Conservation (phyloP, 2,888 invertebrate genomes). For the Drosophila incognita region DNA sequence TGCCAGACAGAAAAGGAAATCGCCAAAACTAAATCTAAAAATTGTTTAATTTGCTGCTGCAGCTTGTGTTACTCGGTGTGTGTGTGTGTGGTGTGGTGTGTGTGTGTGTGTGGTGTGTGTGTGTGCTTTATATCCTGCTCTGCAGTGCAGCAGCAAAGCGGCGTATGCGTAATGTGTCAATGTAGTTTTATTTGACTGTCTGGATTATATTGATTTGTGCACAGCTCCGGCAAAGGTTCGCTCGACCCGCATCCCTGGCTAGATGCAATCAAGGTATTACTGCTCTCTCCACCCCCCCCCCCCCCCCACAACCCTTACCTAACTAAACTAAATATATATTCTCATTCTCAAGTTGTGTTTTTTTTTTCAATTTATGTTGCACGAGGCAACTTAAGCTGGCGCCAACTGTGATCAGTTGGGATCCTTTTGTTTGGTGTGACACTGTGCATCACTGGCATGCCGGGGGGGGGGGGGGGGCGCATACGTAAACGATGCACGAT, state of each 20-base stretch:
- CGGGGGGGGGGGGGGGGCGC: no score
- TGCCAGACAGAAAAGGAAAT: slow-evolving; percentile 69
- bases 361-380: not conserved
- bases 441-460: not conserved
- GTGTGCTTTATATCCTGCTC: slow-evolving; percentile 45
- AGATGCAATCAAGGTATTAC: slow-evolving; percentile 37
- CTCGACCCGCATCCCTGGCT: slow-evolving; percentile 15
- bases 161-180: slow-evolving; percentile 76
- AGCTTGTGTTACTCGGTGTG: slow-evolving; percentile 4
- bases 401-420: not conserved
- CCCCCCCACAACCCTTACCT: rapidly evolving
- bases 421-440: not conserved
- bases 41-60: slow-evolving; percentile 76
- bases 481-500: no score
- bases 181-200: slow-evolving; percentile 69
- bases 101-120: not conserved
- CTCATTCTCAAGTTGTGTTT: not conserved
- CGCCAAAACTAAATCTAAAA: slow-evolving; percentile 65
- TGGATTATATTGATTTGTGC: slow-evolving; percentile 77
- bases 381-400: slow-evolving; percentile 1
- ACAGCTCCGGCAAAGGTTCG: slow-evolving; percentile 13
- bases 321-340: not conserved
- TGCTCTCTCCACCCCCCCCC: not conserved
- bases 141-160: slow-evolving; percentile 33
- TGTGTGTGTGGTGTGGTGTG: not conserved